Percentiles rank a stretch among this genome's conserved stretches.
Conservation (phyloP, 2,113 vertebrate genomes). For the Chaenogobius annularis region DNA sequence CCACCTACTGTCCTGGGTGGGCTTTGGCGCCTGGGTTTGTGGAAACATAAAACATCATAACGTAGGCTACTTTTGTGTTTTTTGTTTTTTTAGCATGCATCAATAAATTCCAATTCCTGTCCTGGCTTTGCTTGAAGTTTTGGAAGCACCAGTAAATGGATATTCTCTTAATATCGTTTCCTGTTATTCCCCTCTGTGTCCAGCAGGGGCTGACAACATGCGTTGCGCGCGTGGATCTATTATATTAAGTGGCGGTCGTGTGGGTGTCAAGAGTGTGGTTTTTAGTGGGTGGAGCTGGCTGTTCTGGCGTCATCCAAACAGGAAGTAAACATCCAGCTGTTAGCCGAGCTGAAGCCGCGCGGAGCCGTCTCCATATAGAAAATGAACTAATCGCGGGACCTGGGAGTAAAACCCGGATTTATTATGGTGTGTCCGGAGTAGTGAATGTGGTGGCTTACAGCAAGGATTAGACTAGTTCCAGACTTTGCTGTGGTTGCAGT, state of each 20-base stretch:
- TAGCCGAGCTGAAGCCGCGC: slow-evolving; percentile 14
- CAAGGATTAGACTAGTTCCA: slow-evolving; percentile 24
- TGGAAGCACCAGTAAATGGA: too few relatives aligned
- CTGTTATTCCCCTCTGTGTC: too few relatives aligned
- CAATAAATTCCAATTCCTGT: background rate
- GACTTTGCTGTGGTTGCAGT: slow-evolving; percentile 63
- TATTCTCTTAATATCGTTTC: too few relatives aligned
- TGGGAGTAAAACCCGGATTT: slow-evolving; percentile 16
- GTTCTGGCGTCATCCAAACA: slow-evolving; percentile 31
- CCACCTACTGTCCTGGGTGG: background rate
- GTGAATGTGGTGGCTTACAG: slow-evolving; percentile 25
- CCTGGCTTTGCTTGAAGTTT: too few relatives aligned
- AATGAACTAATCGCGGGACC: slow-evolving; percentile 42
- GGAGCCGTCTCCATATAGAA: slow-evolving; percentile 14
- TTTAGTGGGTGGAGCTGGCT: background rate
- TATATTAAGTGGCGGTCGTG: too few relatives aligned
- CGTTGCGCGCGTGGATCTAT: too few relatives aligned
- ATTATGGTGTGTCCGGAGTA: slow-evolving; percentile 62
- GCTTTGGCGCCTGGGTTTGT: background rate
- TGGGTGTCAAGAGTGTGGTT: too few relatives aligned
- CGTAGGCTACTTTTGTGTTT: background rate
- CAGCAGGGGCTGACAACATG: too few relatives aligned
- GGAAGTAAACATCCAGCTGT: slow-evolving; percentile 70
- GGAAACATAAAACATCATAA: background rate
- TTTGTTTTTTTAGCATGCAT: too few relatives aligned